These are phyloP conservation scores for Campoletis raptor DNA, from an alignment of 2,888 invertebrate genomes.

Conservation along the genomic window DNA sequence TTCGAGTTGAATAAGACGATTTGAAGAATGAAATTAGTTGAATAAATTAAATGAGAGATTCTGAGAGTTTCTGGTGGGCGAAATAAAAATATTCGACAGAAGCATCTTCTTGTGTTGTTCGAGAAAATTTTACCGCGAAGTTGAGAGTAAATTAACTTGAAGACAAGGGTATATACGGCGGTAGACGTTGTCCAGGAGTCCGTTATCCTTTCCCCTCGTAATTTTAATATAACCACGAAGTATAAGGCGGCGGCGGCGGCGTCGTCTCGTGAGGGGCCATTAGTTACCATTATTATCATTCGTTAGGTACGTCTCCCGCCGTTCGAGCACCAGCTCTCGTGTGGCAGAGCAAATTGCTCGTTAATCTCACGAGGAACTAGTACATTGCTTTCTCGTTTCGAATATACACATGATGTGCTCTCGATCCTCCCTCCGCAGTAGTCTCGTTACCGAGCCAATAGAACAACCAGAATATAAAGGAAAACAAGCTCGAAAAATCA, in stretches of 20 bases:
- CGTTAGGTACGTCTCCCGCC: constrained; percentile 64
- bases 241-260: constrained; percentile 60
- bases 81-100: constrained; percentile 24
- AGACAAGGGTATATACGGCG: constrained; percentile 11
- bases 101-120: constrained; percentile 23
- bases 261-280: constrained; percentile 59
- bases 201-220: constrained; percentile 66
- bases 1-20: neutral
- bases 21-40: constrained; percentile 33
- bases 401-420: constrained; percentile 24
- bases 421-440: constrained; percentile 11
- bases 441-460: constrained; percentile 15
- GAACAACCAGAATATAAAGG: constrained; percentile 6
- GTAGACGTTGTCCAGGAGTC: constrained; percentile 57
- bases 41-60: neutral
- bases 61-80: neutral
- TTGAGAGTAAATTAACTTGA: constrained; percentile 50
- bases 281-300: constrained; percentile 70
- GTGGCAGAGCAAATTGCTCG: constrained; percentile 68
- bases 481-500: constrained; percentile 7
- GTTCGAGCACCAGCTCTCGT: constrained; percentile 46
- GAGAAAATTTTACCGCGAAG: constrained; percentile 45
- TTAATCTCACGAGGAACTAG: constrained; percentile 65
- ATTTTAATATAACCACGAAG: constrained; percentile 65
- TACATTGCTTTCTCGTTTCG: constrained; percentile 65